phyloP scores from a whole-genome alignment of 2,113 vertebrate species.

The Ammospiza nelsoni region DNA sequence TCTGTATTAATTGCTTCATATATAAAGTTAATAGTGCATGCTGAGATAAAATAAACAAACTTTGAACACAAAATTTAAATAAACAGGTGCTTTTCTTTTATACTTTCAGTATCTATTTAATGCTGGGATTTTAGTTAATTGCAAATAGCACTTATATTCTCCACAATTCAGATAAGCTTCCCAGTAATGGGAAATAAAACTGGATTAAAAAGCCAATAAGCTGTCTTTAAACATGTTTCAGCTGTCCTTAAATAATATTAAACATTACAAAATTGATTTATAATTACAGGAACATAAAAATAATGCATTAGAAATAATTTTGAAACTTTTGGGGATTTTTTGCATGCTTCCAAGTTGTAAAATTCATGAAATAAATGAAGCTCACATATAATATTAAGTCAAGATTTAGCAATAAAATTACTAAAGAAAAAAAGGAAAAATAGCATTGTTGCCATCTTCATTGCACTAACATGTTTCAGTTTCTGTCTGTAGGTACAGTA shows the following conservation, averaged over 20 bases:
- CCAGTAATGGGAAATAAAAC: background rate
- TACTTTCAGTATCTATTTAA: background rate
- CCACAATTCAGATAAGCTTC: background rate
- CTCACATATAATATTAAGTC: background rate
- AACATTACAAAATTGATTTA: background rate
- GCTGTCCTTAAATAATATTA: background rate
- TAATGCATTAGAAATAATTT: background rate
- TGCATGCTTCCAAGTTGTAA: background rate
- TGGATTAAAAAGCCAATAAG: background rate
- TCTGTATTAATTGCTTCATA: background rate
- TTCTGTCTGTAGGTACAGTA: background rate
- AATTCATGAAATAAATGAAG: background rate
- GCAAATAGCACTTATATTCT: background rate
- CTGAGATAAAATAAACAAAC: background rate
- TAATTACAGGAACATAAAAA: background rate
- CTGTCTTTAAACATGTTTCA: background rate
- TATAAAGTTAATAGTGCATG: background rate
- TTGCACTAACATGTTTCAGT: background rate
- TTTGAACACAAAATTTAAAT: background rate
- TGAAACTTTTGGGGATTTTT: background rate
- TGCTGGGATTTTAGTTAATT: background rate
- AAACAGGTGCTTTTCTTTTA: background rate
- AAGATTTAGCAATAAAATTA: background rate
- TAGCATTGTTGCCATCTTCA: background rate
- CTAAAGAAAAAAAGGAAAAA: background rate